Percentiles rank a stretch among this genome's conserved stretches.
Evolutionary conservation across 2,888 invertebrate species (phyloP).

Genomic region (Patella ulyssiponensis): DNA sequence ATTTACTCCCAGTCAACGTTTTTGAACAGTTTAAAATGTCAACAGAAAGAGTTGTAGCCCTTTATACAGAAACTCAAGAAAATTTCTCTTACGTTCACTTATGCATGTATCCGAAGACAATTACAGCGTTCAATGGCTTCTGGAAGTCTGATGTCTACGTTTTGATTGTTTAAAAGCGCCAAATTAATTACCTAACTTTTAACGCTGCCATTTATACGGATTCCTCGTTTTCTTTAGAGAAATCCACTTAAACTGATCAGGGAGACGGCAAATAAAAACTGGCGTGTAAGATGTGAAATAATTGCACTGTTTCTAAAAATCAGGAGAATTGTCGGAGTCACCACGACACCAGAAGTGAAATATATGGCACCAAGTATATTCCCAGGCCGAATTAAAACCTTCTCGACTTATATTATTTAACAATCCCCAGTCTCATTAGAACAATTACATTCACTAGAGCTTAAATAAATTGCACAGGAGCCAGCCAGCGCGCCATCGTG

Average conservation of each 20-base stretch:
- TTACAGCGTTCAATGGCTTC: too few relatives aligned
- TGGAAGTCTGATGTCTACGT: neutral
- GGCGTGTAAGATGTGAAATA: neutral
- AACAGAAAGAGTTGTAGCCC: neutral
- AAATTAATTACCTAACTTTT: neutral
- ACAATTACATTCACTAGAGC: constrained; percentile 1
- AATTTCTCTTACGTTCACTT: too few relatives aligned
- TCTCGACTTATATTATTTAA: constrained; percentile 10
- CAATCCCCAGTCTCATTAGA: constrained; percentile 9
- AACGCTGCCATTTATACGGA: too few relatives aligned
- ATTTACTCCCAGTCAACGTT: too few relatives aligned
- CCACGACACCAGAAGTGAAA: neutral
- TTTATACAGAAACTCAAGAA: neutral
- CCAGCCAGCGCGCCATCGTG: too few relatives aligned
- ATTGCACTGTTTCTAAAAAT: constrained; percentile 2
- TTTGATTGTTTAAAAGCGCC: constrained; percentile 4
- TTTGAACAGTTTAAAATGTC: too few relatives aligned
- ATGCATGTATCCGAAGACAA: too few relatives aligned
- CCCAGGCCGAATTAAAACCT: neutral
- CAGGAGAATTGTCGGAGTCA: constrained; percentile 4
- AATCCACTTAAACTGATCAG: neutral
- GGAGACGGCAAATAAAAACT: neutral
- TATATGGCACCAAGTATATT: neutral
- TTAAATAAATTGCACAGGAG: too few relatives aligned
- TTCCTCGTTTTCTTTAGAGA: too few relatives aligned